These are phyloP conservation scores for Ormyrus labotus DNA, from an alignment of 2,888 invertebrate species.

Conservation along the genomic window DNA sequence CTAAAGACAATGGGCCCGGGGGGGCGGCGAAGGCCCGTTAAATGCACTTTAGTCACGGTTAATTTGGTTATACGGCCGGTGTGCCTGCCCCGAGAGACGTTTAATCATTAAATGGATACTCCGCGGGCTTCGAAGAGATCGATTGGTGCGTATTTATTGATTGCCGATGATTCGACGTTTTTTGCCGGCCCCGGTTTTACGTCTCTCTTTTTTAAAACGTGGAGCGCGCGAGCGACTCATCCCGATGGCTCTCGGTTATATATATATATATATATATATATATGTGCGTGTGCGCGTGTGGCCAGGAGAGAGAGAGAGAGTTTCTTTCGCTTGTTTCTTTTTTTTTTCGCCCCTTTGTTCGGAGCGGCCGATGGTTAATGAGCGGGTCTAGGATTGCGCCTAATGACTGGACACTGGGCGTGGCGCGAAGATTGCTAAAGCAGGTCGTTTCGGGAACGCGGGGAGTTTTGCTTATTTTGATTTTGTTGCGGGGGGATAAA, in stretches of 20 bases:
- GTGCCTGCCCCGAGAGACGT: slow-evolving; percentile 58
- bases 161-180: slow-evolving; percentile 72
- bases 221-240: slow-evolving; percentile 44
- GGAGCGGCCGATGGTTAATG: slow-evolving; percentile 68
- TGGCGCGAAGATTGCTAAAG: slow-evolving; percentile 74
- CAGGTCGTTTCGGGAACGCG: slow-evolving; percentile 59
- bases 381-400: slow-evolving; percentile 68
- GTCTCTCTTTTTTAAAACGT: slow-evolving; percentile 42
- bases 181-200: slow-evolving; percentile 49
- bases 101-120: slow-evolving; percentile 56
- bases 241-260: not conserved
- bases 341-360: slow-evolving; percentile 55
- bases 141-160: slow-evolving; percentile 73
- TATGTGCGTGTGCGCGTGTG: no score
- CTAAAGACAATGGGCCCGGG: slow-evolving; percentile 42
- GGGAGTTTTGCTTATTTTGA: no score
- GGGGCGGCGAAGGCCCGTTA: slow-evolving; percentile 52
- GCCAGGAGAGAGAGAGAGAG: no score
- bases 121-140: slow-evolving; percentile 65
- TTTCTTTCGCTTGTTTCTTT: slow-evolving; percentile 67
- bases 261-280: no score
- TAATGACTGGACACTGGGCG: slow-evolving; percentile 74
- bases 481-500: no score
- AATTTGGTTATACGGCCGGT: slow-evolving; percentile 71
- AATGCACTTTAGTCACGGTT: slow-evolving; percentile 74